Evolutionary conservation across 2,113 vertebrate genomes (phyloP).

Genomic region (Neomonachus schauinslandi): DNA sequence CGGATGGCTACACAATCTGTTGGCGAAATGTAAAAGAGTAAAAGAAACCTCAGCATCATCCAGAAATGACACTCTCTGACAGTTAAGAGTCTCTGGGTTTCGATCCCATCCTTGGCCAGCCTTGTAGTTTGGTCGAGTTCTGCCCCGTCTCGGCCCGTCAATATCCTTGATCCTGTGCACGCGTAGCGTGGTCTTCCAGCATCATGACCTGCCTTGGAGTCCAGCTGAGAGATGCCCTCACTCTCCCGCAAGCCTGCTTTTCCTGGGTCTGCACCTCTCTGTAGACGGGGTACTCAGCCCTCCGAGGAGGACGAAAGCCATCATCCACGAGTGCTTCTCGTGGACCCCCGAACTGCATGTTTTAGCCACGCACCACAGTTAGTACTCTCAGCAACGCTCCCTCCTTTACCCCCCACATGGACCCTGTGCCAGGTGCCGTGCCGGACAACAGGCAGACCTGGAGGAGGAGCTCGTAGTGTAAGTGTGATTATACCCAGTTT

Average conservation of each 20-base stretch:
- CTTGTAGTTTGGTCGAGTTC: neutral
- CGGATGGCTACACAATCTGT: neutral
- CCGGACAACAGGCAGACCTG: neutral
- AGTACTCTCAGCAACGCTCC: neutral
- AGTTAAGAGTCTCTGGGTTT: neutral
- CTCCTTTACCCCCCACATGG: neutral
- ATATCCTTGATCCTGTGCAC: neutral
- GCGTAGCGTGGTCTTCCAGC: neutral
- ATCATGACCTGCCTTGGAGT: neutral
- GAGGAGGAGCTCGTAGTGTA: neutral
- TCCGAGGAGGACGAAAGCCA: neutral
- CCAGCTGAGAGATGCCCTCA: neutral
- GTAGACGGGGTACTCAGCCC: fast-evolving
- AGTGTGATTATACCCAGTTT: neutral
- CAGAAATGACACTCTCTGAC: neutral
- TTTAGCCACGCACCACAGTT: neutral
- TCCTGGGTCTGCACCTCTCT: neutral
- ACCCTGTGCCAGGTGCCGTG: neutral
- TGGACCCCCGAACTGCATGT: fast-evolving
- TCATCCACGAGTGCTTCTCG: too few relatives aligned
- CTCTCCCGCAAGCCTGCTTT: neutral
- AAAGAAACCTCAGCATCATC: neutral
- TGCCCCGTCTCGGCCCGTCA: neutral
- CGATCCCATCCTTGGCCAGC: too few relatives aligned
- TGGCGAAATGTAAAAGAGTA: neutral